Percentiles rank a stretch among this genome's conserved stretches.
Conservation (phyloP, 2,888 invertebrate species). For the Myathropa florea region DNA sequence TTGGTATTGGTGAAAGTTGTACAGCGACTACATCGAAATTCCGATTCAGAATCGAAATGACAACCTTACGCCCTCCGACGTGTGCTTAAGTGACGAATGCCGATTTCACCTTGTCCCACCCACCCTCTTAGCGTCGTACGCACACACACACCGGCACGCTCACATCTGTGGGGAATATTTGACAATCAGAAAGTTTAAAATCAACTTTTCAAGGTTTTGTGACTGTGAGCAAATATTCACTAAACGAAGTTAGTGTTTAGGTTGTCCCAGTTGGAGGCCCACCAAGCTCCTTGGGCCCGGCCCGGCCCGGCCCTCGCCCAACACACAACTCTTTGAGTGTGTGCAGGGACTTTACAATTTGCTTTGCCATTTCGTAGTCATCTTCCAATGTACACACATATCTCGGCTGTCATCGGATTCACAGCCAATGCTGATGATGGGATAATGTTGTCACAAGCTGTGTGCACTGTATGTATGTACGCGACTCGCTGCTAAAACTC, state of each 20-base stretch:
- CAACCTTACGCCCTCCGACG: slow-evolving; percentile 17
- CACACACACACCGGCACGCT: background rate
- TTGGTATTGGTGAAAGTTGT: background rate
- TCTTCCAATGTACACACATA: slow-evolving; percentile 21
- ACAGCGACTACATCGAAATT: background rate
- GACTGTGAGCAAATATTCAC: slow-evolving; percentile 48
- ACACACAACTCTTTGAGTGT: slow-evolving; percentile 16
- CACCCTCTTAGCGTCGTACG: background rate
- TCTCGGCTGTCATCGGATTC: slow-evolving; percentile 36
- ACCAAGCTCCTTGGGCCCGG: background rate
- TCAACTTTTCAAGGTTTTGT: slow-evolving; percentile 54
- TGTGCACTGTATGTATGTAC: slow-evolving; percentile 11
- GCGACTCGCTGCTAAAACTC: background rate
- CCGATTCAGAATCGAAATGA: slow-evolving; percentile 4
- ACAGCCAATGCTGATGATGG: slow-evolving; percentile 44
- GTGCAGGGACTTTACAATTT: slow-evolving; percentile 44
- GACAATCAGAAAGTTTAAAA: slow-evolving; percentile 60
- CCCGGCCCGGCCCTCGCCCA: too few relatives aligned
- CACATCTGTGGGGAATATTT: slow-evolving; percentile 34
- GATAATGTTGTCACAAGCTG: slow-evolving; percentile 40
- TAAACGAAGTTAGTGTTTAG: slow-evolving; percentile 51
- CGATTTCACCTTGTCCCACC: background rate
- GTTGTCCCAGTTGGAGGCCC: slow-evolving; percentile 33
- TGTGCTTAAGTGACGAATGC: background rate
- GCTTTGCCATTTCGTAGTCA: slow-evolving; percentile 42